Conservation (phyloP, 2,797 vertebrate species). For the Gephyroberyx darwinii region DNA sequence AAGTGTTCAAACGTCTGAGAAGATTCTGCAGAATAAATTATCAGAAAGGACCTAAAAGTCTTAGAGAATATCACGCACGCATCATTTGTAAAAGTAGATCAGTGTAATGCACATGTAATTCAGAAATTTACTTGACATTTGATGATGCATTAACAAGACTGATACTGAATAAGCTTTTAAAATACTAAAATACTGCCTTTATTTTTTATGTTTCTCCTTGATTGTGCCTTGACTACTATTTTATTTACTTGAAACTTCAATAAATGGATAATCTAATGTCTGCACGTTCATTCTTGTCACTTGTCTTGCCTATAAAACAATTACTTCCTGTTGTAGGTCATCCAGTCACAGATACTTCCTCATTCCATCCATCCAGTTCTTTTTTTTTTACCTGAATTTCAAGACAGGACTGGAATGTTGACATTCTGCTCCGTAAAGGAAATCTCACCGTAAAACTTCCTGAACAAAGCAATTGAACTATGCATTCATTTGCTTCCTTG, state of each 20-base stretch:
- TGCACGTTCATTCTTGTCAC: not conserved
- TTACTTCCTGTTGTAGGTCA: no score
- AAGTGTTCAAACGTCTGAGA: constrained; percentile 6
- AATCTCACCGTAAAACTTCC: constrained; percentile 1
- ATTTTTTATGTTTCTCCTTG: constrained; percentile 33
- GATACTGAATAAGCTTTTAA: constrained; percentile 23
- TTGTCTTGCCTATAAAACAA: not conserved
- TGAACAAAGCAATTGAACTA: not conserved
- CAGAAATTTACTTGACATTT: constrained; percentile 16
- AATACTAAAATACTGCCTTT: constrained; percentile 27
- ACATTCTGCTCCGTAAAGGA: not conserved
- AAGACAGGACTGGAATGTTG: constrained; percentile 46
- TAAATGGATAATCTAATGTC: constrained; percentile 53
- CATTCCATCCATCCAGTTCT: constrained; percentile 25
- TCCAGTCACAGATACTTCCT: constrained; percentile 33
- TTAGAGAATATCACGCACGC: constrained; percentile 1
- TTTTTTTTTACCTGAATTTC: not conserved
- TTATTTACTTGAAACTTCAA: constrained; percentile 73
- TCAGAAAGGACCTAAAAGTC: not conserved
- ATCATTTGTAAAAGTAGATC: not conserved
- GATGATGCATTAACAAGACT: constrained; percentile 33
- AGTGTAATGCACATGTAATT: not conserved
- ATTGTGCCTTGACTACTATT: constrained; percentile 74
- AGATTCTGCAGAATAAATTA: not conserved
- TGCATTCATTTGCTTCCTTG: constrained; percentile 10